Percentiles rank a stretch among this genome's conserved stretches.
Conservation (phyloP, 2,797 vertebrate species). For the Rachycentron canadum region DNA sequence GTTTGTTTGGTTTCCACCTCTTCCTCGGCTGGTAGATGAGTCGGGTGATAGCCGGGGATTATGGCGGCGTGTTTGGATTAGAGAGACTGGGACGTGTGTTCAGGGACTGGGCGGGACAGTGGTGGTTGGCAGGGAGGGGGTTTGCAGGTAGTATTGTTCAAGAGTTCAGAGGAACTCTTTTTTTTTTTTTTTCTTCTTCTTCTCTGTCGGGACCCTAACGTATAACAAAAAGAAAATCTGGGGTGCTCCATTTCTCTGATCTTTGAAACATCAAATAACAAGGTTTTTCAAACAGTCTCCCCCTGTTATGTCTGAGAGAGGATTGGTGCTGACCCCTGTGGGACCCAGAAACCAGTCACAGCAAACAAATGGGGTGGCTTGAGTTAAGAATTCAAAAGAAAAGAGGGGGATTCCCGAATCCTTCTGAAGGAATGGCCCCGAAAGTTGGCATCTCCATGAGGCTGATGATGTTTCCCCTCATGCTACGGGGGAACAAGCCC, state of each 20-base stretch:
- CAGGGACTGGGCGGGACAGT: constrained; percentile 33
- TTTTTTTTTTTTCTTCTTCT: too few relatives aligned
- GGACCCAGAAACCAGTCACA: constrained; percentile 50
- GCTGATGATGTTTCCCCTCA: constrained; percentile 5
- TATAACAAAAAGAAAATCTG: constrained; percentile 65
- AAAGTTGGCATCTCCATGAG: constrained; percentile 20
- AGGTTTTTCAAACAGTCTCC: constrained; percentile 45
- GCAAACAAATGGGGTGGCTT: constrained; percentile 60
- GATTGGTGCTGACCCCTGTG: constrained; percentile 57
- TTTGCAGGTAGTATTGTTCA: constrained; percentile 66
- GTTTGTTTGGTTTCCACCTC: constrained; percentile 79
- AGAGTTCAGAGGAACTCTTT: constrained; percentile 66
- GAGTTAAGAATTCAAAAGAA: constrained; percentile 35
- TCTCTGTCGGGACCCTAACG: constrained; percentile 42
- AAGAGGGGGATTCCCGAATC: constrained; percentile 66
- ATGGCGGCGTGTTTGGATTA: constrained; percentile 83
- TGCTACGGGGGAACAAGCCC: constrained; percentile 19
- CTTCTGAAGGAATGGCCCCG: constrained; percentile 10
- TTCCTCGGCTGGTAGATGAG: constrained; percentile 79
- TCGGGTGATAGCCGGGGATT: constrained; percentile 77
- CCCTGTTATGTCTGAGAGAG: constrained; percentile 77
- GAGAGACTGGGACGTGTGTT: constrained; percentile 64
- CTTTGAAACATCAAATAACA: constrained; percentile 73
- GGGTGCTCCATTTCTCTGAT: constrained; percentile 67
- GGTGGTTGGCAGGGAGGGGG: constrained; percentile 13